Evolutionary conservation across 2,888 invertebrate species (phyloP).

Genomic region (Drosophila meridiana): DNA sequence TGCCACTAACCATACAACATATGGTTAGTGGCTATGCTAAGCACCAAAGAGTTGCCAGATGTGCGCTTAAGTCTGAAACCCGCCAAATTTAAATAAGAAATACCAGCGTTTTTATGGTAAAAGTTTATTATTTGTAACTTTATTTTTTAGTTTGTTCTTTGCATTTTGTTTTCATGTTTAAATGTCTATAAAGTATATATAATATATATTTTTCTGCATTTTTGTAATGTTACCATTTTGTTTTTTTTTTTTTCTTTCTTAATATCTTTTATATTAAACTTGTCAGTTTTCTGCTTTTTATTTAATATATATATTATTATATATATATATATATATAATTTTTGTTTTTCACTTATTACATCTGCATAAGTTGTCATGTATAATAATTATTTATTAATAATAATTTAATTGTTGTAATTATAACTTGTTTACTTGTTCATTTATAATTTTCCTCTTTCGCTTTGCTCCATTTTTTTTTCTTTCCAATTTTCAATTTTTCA

Average conservation of each 20-base stretch:
- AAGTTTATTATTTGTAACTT: slow-evolving; percentile 80
- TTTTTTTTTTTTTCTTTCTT: slow-evolving; percentile 40
- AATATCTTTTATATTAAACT: slow-evolving; percentile 57
- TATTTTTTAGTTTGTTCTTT: slow-evolving; percentile 77
- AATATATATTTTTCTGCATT: slow-evolving; percentile 81
- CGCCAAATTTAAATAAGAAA: slow-evolving; percentile 11
- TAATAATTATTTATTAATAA: slow-evolving; percentile 79
- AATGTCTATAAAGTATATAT: slow-evolving; percentile 79
- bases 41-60: not conserved
- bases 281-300: slow-evolving; percentile 53
- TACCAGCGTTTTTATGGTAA: slow-evolving; percentile 70
- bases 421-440: slow-evolving; percentile 71
- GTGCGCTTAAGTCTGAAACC: slow-evolving; percentile 5
- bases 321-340: slow-evolving; percentile 31
- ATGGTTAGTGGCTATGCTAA: not conserved
- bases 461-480: slow-evolving; percentile 1
- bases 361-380: slow-evolving; percentile 73
- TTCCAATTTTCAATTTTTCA: not conserved
- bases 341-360: slow-evolving; percentile 51
- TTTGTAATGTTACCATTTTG: slow-evolving; percentile 61
- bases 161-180: slow-evolving; percentile 75
- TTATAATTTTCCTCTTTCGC: slow-evolving; percentile 40
- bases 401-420: slow-evolving; percentile 79
- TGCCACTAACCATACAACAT: no score
- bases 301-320: slow-evolving; percentile 35